Evolutionary conservation across 1,140 invertebrate species (phyloP), one percentile per base, ranked within the genome.

Genomic region (Periplaneta americana): DNA sequence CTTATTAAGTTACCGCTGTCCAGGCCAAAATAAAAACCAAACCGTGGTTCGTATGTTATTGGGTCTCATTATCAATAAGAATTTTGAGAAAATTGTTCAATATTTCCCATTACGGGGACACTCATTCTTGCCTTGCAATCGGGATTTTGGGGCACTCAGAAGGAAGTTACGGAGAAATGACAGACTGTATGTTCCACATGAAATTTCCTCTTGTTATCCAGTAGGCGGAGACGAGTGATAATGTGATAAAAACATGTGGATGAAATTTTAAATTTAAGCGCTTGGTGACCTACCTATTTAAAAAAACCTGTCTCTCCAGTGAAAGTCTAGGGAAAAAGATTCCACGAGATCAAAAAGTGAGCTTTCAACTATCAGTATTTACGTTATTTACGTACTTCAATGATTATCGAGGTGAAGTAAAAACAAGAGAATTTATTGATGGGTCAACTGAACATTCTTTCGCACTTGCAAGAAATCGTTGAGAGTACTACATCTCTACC

Each of bases 21-120:
- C 81, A 74, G 83, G 81, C 11, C 85, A 86, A 82, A 85, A 86
- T 80, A 78, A 81, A 57, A 86, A 86, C 48, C 66, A 86, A 37
- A 84, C 84, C 83, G 32, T 82, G 82, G 32, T 57, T 57, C 74
- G 84, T 79, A 83, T 85, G 35, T 81, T 85, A 35, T 77, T 84
- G 35, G 82, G 81, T 22, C 66, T 86, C 18, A n/a, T n/a, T n/a
- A n/a, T n/a, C n/a, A n/a, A n/a, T n/a, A n/a, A n/a, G n/a, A n/a
- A 81, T 80, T 86, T 86, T 84, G 75, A 81, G 31, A 83, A 83
- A 74, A 85, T 85, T 34, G 81, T 80, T 37, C 83, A 86, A 17
- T 85, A 84, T 82, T 87, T 86, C 81, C 85, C 84, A 76, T 66
- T 87, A 33, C 81, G 84, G 39, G 86, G 84, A 18, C 85, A 87